Evolutionary conservation across 2,888 invertebrate species (phyloP), one percentile per base, ranked within the genome.

Genomic region (Crossocerus cetratus): DNA sequence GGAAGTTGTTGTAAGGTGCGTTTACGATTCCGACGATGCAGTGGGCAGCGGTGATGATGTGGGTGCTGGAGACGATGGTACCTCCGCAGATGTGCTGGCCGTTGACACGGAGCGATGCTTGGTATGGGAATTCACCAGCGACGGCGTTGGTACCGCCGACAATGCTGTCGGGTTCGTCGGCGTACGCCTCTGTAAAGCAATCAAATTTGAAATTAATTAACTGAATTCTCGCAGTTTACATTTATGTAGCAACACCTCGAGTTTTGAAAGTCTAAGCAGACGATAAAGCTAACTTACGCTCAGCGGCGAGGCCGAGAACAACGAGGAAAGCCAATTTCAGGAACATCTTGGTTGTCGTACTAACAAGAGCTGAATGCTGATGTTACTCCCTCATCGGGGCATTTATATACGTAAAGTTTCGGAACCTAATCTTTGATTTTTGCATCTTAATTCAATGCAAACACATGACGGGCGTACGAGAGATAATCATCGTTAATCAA

Each of bases 21-120:
- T 0, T 5, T 0, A 23, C 42, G 2, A 70, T 14, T 0, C 55
- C 57, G 1, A 32, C 3, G 0, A 83, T 65, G 49, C 86, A 87
- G 44, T 84, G 83, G 5, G 87, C 87, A 54, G 87, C 86, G 2
- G 87, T 86, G 20, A 87, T 18, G 3, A 87, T 65, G 66, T 81
- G 82, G 3, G 57, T 56, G 0, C 64, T 65, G 16, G 56, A 64
- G 23, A 87, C 80, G 20, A 87, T 79, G 1, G 83, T 65, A 23
- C 86, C 83, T 3, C 86, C 86, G 62, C 87, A 87, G 32, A 81
- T 32, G 49, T 84, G 87, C 0, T 3, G 2, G 1, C 74, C 74
- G 3, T 68, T 43, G 0, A 45, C 14, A 16, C 78, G 78, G 13
- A 87, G 18, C 0, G 86, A 86, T 11, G 72, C 80, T 70, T 84